Conservation (phyloP, 2,797 vertebrate species). For the Eospalax fontanierii region DNA sequence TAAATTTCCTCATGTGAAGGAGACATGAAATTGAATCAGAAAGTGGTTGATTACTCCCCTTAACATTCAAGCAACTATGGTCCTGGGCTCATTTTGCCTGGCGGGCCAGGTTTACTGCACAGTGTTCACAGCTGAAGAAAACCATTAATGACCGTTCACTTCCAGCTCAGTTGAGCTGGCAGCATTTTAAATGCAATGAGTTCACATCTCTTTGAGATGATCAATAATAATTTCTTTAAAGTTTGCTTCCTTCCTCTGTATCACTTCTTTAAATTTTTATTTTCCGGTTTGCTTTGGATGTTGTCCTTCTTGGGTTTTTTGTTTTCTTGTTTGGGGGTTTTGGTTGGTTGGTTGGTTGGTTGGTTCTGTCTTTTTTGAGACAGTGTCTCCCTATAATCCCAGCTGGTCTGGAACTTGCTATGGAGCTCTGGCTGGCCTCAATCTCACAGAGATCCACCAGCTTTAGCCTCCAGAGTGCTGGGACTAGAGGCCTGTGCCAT, state of each 20-base stretch:
- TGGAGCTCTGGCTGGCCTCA: too few relatives aligned
- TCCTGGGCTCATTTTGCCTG: neutral
- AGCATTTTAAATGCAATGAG: slow-evolving; percentile 7
- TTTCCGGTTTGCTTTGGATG: neutral
- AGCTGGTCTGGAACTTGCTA: too few relatives aligned
- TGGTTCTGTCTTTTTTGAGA: too few relatives aligned
- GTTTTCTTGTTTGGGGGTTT: too few relatives aligned
- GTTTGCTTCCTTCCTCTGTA: neutral
- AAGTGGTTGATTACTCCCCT: neutral
- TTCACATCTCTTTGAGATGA: slow-evolving; percentile 19
- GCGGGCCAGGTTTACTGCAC: neutral
- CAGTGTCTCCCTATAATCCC: too few relatives aligned
- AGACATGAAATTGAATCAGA: neutral
- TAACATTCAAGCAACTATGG: neutral
- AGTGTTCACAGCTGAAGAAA: neutral
- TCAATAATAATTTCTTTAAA: neutral
- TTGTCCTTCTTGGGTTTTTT: neutral
- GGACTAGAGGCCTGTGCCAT: too few relatives aligned
- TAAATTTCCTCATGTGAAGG: neutral
- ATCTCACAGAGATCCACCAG: too few relatives aligned
- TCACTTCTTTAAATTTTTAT: neutral
- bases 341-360: too few relatives aligned
- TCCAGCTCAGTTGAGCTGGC: too few relatives aligned
- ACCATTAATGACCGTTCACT: neutral
- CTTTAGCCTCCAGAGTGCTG: too few relatives aligned